Percentiles rank a stretch among this genome's conserved stretches.
phyloP scores from a whole-genome alignment of 2,113 vertebrate genomes.

The Sorex araneus region DNA sequence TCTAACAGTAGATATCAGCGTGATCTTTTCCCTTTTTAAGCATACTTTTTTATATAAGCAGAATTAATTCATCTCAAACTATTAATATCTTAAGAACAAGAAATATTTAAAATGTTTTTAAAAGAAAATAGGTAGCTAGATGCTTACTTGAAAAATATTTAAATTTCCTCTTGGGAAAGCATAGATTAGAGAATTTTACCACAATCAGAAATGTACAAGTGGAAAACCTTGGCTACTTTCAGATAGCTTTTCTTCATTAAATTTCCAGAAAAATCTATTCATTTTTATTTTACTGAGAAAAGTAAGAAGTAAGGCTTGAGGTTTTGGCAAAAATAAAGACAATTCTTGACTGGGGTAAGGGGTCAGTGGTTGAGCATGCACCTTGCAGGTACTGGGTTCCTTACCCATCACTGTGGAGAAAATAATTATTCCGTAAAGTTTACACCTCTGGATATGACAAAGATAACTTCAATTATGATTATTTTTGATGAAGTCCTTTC shows the following conservation, averaged over 20 bases:
- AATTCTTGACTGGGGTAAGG: too few relatives aligned
- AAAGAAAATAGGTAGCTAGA: slow-evolving; percentile 24
- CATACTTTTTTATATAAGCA: neutral
- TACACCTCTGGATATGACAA: neutral
- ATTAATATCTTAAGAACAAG: neutral
- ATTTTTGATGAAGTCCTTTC: neutral
- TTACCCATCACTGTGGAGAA: too few relatives aligned
- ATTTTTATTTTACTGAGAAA: neutral
- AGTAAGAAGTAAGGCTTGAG: neutral
- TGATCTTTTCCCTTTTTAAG: slow-evolving; percentile 5
- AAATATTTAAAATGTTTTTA: neutral
- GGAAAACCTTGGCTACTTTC: neutral
- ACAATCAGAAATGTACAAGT: neutral
- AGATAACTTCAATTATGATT: slow-evolving; percentile 19
- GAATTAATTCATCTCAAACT: neutral
- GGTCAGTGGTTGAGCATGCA: too few relatives aligned
- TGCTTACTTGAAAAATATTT: neutral
- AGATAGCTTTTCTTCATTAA: neutral
- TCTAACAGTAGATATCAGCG: slow-evolving; percentile 78
- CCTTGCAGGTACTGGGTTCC: too few relatives aligned
- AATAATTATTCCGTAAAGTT: neutral
- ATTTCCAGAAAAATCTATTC: neutral
- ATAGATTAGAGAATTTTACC: neutral
- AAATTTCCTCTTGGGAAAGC: neutral
- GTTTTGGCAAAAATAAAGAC: neutral